Base-by-base conservation (phyloP, 2,113 vertebrate species). In the Formicarius rufipectus region DNA sequence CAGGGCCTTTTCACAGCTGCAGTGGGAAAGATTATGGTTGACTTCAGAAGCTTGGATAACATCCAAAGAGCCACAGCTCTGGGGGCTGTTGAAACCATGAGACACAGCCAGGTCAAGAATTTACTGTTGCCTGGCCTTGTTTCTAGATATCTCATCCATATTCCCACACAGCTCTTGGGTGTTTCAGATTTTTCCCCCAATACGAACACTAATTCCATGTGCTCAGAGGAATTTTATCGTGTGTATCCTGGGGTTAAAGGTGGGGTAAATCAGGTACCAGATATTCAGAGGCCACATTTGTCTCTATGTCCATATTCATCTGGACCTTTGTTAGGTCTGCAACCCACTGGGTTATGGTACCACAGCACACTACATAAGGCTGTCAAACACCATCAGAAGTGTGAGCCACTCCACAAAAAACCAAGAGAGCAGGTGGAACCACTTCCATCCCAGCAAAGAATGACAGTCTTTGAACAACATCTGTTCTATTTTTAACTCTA, bases 31-130 rank as follows among this genome's bases (percentile, higher is more conserved):
- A 95, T 89, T 89, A 81, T 35, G 18, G 77, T 58, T 95, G 76
- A 94, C 90, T 96, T 89, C 93, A 93, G 80, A 95, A 30, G 66
- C 56, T 95, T 95, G 92, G 90, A 89, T 37, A 67, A 31, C 1
- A 0, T 90, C 92, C 96, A 94, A 64, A 74, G 69, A 87, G 45
- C 56, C 86, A 89, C 80, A 90, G 88, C 88, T 93, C 84, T 89
- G 40, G 30, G 69, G 91, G 92, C 76, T 89, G 83, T 62, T 95
- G 88, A 95, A 96, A 79, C n/a, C 85, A 87, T 45, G 66, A 95
- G 47, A 90, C 83, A 30, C 10, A 84, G 88, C 72, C 95, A 93
- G 93, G 90, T 88, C 93, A 96, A 94, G 64, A 95, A 90, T 75
- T 92, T 80, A 71, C 47, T 90, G 44, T 62, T 87, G 68, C 52